Conservation (phyloP, 2,888 invertebrate genomes). For the Coecobrya sp. region DNA sequence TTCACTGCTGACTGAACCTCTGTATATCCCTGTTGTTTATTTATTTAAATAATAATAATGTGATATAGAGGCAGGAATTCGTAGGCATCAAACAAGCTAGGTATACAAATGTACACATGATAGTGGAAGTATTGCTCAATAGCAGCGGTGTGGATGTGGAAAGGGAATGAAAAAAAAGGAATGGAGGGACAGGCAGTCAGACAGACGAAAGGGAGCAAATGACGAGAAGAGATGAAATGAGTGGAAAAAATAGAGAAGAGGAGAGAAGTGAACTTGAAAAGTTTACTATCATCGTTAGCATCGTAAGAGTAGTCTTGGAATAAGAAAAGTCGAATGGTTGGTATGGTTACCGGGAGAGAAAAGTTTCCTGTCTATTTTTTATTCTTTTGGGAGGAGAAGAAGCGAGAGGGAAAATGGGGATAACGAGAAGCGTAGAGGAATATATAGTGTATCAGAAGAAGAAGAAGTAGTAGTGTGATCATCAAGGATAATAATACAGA, state of each 20-base stretch:
- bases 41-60: constrained; percentile 11
- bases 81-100: neutral
- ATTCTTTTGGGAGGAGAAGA: neutral
- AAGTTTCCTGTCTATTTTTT: neutral
- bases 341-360: neutral
- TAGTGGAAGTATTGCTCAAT: neutral
- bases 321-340: neutral
- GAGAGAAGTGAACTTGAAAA: constrained; percentile 41
- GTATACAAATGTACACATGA: neutral
- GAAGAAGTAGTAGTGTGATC: neutral
- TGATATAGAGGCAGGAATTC: neutral
- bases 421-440: neutral
- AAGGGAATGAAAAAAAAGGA: neutral
- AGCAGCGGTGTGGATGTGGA: neutral
- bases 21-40: neutral
- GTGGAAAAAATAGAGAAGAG: neutral
- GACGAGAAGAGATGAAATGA: constrained; percentile 12
- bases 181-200: neutral
- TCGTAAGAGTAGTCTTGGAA: neutral
- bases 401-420: neutral
- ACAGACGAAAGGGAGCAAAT: neutral
- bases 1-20: neutral
- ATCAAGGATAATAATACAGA: neutral
- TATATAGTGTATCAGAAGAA: neutral
- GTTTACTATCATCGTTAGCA: neutral